Conservation (phyloP, 2,113 vertebrate genomes). For the Equus quagga region DNA sequence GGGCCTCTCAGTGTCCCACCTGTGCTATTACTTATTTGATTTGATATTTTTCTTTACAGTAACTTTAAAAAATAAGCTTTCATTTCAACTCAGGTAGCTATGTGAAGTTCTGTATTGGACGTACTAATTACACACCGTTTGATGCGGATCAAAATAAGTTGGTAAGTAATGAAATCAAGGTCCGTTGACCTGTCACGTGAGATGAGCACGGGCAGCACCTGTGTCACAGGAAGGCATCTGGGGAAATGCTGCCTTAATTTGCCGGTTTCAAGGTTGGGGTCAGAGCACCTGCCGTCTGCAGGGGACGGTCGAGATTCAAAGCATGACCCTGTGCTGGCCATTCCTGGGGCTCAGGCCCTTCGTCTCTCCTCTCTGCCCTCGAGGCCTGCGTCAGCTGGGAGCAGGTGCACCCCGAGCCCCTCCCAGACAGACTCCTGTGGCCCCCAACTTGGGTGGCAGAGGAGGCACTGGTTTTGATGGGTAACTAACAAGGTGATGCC, state of each 20-base stretch:
- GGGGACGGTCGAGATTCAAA: background rate
- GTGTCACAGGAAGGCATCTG: too few relatives aligned
- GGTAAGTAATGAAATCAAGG: background rate
- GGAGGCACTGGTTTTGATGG: background rate
- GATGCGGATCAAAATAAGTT: background rate
- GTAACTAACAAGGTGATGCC: background rate
- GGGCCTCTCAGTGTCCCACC: accelerated
- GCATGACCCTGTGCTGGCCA: background rate
- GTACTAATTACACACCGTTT: background rate
- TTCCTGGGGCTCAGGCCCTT: background rate
- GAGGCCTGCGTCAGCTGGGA: background rate
- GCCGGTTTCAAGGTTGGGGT: background rate
- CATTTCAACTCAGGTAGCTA: background rate
- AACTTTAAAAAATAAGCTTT: background rate
- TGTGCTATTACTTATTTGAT: background rate
- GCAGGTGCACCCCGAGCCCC: accelerated
- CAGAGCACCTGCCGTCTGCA: accelerated
- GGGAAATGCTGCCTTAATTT: background rate
- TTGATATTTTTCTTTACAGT: background rate
- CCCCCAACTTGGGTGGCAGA: background rate
- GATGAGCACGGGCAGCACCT: accelerated
- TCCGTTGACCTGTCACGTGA: background rate
- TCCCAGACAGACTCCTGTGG: accelerated
- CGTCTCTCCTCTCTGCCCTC: background rate
- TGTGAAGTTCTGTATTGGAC: background rate